These are phyloP conservation scores for Cydia pomonella DNA, from an alignment of 1,140 invertebrate species.

Conservation along the genomic window DNA sequence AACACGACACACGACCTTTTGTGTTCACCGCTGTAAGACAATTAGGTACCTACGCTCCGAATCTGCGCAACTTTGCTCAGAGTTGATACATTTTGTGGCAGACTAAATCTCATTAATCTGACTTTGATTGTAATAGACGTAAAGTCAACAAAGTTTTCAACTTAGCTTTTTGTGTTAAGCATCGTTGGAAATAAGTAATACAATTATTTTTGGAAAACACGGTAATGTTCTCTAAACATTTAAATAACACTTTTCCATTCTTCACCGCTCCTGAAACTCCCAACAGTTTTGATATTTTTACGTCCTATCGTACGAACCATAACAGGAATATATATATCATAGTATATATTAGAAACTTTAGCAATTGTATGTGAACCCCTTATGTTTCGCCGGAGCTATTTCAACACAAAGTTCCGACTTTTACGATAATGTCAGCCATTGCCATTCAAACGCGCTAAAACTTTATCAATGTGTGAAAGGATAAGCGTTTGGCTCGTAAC, in stretches of 20 bases:
- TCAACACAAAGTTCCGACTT: slow-evolving; percentile 76
- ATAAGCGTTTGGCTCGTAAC: slow-evolving; percentile 63
- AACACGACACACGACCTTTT: neutral
- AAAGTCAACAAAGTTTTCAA: slow-evolving; percentile 13
- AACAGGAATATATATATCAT: slow-evolving; percentile 67
- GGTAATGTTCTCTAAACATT: neutral
- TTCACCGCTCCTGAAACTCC: slow-evolving; percentile 36
- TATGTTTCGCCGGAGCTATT: slow-evolving; percentile 75
- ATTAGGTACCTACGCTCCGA: neutral
- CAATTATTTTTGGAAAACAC: neutral
- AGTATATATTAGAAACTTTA: slow-evolving; percentile 77
- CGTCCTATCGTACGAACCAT: slow-evolving; percentile 64
- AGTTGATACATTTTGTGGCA: neutral
- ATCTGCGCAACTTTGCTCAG: neutral
- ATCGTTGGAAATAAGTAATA: neutral
- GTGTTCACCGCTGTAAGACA: neutral
- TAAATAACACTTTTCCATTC: neutral
- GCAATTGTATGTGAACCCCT: slow-evolving; percentile 78
- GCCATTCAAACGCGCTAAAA: slow-evolving; percentile 78
- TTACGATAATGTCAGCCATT: slow-evolving; percentile 80
- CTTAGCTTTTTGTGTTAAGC: neutral
- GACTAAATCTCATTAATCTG: slow-evolving; percentile 23
- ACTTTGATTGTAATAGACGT: slow-evolving; percentile 22
- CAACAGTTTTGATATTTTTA: slow-evolving; percentile 54
- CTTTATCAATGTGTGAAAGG: slow-evolving; percentile 77